phyloP scores from a whole-genome alignment of 2,888 invertebrate genomes.

The Branchellion lobata region DNA sequence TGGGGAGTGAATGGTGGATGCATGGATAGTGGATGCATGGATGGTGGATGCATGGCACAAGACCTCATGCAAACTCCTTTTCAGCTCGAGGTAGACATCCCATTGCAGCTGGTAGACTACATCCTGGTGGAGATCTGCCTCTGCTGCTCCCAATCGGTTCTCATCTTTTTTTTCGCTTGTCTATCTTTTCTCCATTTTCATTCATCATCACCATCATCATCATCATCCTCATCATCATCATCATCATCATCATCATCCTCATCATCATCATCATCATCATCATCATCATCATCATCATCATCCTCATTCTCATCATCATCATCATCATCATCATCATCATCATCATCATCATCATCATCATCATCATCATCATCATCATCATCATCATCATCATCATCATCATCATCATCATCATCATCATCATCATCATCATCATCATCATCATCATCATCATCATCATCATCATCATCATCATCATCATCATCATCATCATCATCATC shows the following conservation, averaged over 20 bases:
- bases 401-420: neutral
- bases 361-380: conserved; percentile 9
- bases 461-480: neutral
- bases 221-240: neutral
- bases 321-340: neutral
- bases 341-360: conserved; percentile 1
- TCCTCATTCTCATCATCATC: neutral
- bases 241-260: neutral
- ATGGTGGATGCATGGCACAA: no score
- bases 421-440: neutral
- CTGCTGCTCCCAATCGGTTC: conserved; percentile 62
- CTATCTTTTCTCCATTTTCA: conserved; percentile 8
- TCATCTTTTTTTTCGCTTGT: neutral
- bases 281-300: neutral
- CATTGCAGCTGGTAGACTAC: conserved; percentile 89
- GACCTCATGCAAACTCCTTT: no score
- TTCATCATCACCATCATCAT: neutral
- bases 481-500: neutral
- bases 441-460: neutral
- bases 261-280: conserved; percentile 1
- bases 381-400: neutral
- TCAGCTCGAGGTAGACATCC: conserved; percentile 64
- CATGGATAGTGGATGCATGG: no score
- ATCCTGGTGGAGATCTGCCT: conserved; percentile 67
- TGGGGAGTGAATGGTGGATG: no score